Percentiles rank a stretch among this genome's conserved stretches.
Conservation (phyloP, 1,140 invertebrate genomes). For the Nephila pilipes region DNA sequence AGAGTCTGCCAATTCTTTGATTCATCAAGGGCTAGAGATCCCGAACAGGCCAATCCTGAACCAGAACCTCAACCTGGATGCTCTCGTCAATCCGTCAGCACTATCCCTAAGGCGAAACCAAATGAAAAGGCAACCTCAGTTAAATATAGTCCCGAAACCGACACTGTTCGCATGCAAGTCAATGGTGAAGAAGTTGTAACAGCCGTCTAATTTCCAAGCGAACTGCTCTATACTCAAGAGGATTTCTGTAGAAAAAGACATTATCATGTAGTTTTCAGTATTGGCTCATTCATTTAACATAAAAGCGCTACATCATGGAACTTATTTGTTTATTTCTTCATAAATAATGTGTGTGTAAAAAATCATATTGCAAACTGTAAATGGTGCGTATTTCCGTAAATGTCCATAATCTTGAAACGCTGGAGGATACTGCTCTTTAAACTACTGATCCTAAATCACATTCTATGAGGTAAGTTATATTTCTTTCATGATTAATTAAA, state of each 20-base stretch:
- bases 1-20: slow-evolving; percentile 50
- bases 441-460: not conserved
- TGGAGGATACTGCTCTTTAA: slow-evolving; percentile 16
- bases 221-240: not conserved
- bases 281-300: not conserved
- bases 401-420: not conserved
- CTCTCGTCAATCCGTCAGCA: not conserved
- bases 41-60: not conserved
- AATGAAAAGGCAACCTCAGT: slow-evolving; percentile 53
- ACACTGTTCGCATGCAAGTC: slow-evolving; percentile 70
- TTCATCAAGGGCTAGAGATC: not conserved
- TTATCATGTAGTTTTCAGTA: not conserved
- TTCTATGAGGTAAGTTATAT: not conserved
- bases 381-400: not conserved
- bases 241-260: not conserved
- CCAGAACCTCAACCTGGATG: slow-evolving; percentile 43
- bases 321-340: not conserved
- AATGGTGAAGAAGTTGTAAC: slow-evolving; percentile 39
- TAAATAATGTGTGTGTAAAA: not conserved
- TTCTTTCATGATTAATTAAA: too few species aligned
- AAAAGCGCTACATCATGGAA: not conserved
- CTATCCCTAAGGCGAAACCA: not conserved
- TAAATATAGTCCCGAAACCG: slow-evolving; percentile 70
- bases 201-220: slow-evolving; percentile 41
- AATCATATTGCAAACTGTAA: not conserved